These are phyloP conservation scores for Corythucha ciliata DNA, from an alignment of 2,888 invertebrate genomes.

Conservation along the genomic window DNA sequence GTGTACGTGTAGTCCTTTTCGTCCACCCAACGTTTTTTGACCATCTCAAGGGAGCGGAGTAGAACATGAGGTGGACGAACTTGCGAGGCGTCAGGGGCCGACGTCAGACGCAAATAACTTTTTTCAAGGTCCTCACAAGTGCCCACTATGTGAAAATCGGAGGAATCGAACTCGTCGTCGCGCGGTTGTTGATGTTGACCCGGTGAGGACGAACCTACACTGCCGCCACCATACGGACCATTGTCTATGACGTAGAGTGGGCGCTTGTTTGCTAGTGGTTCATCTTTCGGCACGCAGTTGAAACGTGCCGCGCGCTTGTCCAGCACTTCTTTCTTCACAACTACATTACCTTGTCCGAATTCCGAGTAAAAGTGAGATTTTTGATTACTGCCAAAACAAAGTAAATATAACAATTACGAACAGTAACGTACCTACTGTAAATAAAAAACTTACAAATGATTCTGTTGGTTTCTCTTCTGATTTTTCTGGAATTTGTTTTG, in stretches of 20 bases:
- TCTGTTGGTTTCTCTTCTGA: neutral
- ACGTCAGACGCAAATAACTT: conserved; percentile 85
- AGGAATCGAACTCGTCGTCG: conserved; percentile 31
- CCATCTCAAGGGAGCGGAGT: conserved; percentile 72
- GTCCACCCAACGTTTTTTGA: conserved; percentile 81
- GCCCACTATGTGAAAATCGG: conserved; percentile 81
- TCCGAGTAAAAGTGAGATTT: conserved; percentile 51
- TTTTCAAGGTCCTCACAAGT: conserved; percentile 92
- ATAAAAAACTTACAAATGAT: no score
- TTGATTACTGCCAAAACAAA: no score
- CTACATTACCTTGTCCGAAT: conserved; percentile 50
- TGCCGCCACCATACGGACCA: conserved; percentile 4
- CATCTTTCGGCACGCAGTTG: conserved; percentile 42
- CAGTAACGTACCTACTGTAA: no score
- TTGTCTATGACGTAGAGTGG: no score
- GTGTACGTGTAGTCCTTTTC: conserved; percentile 92
- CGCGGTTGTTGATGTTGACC: conserved; percentile 11
- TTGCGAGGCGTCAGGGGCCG: conserved; percentile 41
- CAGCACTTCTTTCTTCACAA: conserved; percentile 63
- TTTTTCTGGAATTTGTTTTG: conserved; percentile 8
- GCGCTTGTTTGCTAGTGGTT: neutral
- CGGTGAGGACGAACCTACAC: neutral
- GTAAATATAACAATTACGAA: no score
- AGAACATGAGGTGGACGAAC: conserved; percentile 86
- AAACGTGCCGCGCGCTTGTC: conserved; percentile 87